Conservation (phyloP, 2,113 vertebrate species). For the Hiodon tergisus region DNA sequence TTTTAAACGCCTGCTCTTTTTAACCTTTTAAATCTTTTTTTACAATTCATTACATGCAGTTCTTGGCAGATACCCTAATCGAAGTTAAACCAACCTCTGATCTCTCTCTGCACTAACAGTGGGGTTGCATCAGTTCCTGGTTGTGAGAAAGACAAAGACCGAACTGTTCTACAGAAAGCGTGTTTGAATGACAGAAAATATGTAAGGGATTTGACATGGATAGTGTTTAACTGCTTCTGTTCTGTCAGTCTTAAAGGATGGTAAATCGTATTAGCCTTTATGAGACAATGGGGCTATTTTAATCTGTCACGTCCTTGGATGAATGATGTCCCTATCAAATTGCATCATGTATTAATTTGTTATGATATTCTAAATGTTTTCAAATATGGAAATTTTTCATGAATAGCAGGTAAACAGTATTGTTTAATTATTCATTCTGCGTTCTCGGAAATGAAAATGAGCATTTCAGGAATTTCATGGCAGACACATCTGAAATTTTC, state of each 20-base stretch:
- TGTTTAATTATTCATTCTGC: conserved; percentile 1
- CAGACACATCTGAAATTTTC: no score
- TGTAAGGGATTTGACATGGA: neutral
- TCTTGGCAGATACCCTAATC: no score
- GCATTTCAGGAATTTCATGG: no score
- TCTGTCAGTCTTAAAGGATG: neutral
- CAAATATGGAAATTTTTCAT: conserved; percentile 7
- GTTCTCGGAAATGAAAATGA: neutral
- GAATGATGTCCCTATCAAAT: conserved; percentile 12
- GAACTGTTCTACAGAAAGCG: neutral
- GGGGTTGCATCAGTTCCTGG: neutral
- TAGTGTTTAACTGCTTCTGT: neutral
- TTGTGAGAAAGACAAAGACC: no score
- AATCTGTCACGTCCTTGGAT: neutral
- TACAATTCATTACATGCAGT: no score
- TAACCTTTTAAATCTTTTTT: no score
- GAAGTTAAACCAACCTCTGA: neutral
- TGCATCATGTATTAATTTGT: conserved; percentile 14
- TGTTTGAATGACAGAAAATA: neutral
- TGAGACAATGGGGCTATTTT: conserved; percentile 19
- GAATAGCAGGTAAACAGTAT: conserved; percentile 10
- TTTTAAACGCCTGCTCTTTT: no score
- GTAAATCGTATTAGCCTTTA: conserved; percentile 15
- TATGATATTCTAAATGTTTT: conserved; percentile 14
- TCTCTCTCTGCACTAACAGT: neutral